Evolutionary conservation across 2,888 invertebrate genomes (phyloP), one percentile per base, ranked within the genome.

Genomic region (Cancer borealis): DNA sequence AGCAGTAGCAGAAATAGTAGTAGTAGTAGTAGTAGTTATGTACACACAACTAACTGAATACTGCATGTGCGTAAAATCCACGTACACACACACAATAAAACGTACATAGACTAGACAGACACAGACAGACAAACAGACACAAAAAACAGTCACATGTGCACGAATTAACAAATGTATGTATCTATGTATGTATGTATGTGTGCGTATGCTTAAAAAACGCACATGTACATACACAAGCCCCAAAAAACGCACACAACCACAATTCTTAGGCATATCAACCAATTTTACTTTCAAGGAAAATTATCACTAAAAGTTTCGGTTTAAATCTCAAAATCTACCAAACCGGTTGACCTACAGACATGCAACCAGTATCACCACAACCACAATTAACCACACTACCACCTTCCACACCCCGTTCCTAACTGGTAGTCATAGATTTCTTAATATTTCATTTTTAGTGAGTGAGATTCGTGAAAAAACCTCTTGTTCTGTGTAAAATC

Each of bases 341-440:
- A 39, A 39, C 39, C 39, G 39, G 39, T 39, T 39, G 39, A 39
- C 39, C 0, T 39, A 39, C 2, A 39, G 39, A 39, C 1, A 39
- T 14, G 14, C 3, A 8, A 8, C 54, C 14, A 3, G 10, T 54
- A 2, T 14, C 14, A 54, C 54, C 54, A 54, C 54, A 12, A 54
- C 3, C 54, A 54, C 54, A 54, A 8, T 12, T 54, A 8, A 54
- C 54, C 8, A 8, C 54, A 54, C 54, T 54, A 14, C 14, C 8
- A 54, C 54, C 54, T 54, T 2, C 54, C 54, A 54, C 54, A 54
- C 0, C 3, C 73, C 45, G 92, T 88, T 98, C 98, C 99, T 98
- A 99, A 98, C 97, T 99, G 99, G 97, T 99, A 99, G 99, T 99
- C 99, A 97, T 99, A 99, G 97, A 99, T 99, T 97, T 99, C 99